Evolutionary conservation across 92 coral and sea anemone genomes (phyloP).

Genomic region (Blastomussa wellsi): DNA sequence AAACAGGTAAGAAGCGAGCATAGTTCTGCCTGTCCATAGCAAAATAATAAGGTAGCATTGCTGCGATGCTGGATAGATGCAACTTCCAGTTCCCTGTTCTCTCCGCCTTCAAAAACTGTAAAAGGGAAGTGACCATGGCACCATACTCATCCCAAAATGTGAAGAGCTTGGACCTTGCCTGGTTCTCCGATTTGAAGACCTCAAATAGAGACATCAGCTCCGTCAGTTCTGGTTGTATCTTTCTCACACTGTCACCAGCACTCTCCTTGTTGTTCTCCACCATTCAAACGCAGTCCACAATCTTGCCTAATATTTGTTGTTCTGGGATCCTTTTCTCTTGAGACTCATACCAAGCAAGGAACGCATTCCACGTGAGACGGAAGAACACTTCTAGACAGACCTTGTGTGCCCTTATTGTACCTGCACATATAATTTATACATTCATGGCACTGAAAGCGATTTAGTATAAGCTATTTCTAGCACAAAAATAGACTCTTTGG

Average conservation of each 20-base stretch:
- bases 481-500: too few relatives aligned
- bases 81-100: constrained; percentile 69
- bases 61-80: constrained; percentile 58
- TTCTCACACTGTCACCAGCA: constrained; percentile 21
- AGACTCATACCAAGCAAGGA: constrained; percentile 46
- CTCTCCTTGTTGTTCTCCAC: constrained; percentile 31
- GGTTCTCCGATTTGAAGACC: constrained; percentile 32
- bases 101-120: constrained; percentile 71
- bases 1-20: constrained; percentile 64
- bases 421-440: too few relatives aligned
- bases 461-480: too few relatives aligned
- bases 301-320: constrained; percentile 20
- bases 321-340: constrained; percentile 36
- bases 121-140: constrained; percentile 47
- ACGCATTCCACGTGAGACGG: constrained; percentile 66
- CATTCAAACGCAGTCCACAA: constrained; percentile 34
- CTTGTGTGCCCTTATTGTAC: constrained; percentile 75
- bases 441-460: too few relatives aligned
- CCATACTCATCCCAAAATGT: constrained; percentile 70
- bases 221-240: constrained; percentile 15
- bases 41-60: constrained; percentile 59
- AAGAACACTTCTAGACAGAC: constrained; percentile 65
- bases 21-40: constrained; percentile 72
- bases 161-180: constrained; percentile 54
- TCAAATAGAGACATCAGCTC: constrained; percentile 35